Conservation (phyloP, 2,113 vertebrate species). For the Atrichornis clamosus region DNA sequence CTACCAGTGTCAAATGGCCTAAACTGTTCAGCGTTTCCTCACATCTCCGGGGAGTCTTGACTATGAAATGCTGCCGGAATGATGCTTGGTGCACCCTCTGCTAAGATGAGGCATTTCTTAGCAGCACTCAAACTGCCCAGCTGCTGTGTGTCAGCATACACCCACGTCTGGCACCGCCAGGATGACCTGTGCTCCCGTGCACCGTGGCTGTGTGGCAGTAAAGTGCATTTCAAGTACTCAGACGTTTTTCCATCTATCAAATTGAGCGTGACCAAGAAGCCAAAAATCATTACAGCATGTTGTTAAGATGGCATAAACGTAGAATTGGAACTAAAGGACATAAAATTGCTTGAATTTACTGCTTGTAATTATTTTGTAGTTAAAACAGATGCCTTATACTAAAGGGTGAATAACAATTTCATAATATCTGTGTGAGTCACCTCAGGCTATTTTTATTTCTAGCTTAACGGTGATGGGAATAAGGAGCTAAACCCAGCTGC, state of each 20-base stretch:
- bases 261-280: neutral
- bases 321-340: neutral
- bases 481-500: neutral
- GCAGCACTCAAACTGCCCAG: neutral
- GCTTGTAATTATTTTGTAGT: neutral
- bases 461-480: neutral
- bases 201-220: neutral
- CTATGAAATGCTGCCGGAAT: neutral
- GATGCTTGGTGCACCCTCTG: fast-evolving
- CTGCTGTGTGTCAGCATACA: neutral
- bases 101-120: neutral
- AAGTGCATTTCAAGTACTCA: neutral
- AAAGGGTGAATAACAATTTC: neutral
- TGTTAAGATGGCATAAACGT: neutral
- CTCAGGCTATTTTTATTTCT: neutral
- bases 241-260: neutral
- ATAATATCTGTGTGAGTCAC: neutral
- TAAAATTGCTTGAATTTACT: neutral
- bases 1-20: neutral
- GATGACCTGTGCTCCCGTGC: neutral
- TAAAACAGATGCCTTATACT: neutral
- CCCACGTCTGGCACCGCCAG: neutral
- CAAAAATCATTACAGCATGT: neutral
- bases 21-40: fast-evolving
- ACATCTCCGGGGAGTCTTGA: neutral